Conservation (phyloP, 2,113 vertebrate species). For the Pollimyrus isidori region DNA sequence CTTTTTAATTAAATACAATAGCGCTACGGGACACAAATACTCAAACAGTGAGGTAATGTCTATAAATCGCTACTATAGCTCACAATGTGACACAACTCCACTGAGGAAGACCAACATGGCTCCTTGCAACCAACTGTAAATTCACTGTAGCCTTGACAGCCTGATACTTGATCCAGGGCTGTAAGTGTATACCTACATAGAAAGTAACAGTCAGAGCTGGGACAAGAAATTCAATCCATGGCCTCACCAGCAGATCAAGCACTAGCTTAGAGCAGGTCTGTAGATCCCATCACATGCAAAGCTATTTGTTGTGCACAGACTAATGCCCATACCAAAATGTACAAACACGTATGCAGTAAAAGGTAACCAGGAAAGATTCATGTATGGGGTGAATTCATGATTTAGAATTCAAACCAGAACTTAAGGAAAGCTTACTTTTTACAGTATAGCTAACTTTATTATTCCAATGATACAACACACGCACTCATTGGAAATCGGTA, state of each 20-base stretch:
- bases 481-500: neutral
- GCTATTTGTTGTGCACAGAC: neutral
- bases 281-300: neutral
- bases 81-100: neutral
- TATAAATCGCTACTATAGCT: neutral
- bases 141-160: neutral
- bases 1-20: slow-evolving; percentile 6
- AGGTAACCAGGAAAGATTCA: neutral
- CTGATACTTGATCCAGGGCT: neutral
- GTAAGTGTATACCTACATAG: slow-evolving; percentile 9
- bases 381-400: neutral
- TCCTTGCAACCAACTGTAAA: slow-evolving; percentile 9
- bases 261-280: neutral
- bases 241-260: neutral
- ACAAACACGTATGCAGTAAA: neutral
- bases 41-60: slow-evolving; percentile 1
- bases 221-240: neutral
- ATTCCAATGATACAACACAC: neutral
- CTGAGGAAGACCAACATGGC: neutral
- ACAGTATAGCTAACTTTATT: neutral
- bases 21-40: slow-evolving; percentile 4
- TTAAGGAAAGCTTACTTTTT: neutral
- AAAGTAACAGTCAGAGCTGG: slow-evolving; percentile 1
- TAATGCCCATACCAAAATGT: neutral
- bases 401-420: neutral